phyloP scores from a whole-genome alignment of 1,140 invertebrate genomes.

The Acromyrmex echinatior region DNA sequence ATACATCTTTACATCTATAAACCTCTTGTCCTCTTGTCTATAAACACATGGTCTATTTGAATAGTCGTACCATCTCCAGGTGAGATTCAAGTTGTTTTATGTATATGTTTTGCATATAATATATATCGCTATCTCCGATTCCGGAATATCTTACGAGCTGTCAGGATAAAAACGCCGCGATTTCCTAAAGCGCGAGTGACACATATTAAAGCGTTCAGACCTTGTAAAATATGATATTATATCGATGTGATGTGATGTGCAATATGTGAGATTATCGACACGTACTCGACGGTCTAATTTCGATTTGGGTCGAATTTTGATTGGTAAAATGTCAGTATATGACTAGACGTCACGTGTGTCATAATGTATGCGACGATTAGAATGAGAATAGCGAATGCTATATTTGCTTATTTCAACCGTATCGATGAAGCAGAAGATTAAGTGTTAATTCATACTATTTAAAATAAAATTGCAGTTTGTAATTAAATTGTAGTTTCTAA shows the following conservation, averaged over 20 bases:
- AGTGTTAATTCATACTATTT: background rate
- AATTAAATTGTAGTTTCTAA: background rate
- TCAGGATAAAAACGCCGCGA: slow-evolving; percentile 42
- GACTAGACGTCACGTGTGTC: slow-evolving; percentile 18
- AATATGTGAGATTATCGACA: slow-evolving; percentile 58
- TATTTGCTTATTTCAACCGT: background rate
- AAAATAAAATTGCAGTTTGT: background rate
- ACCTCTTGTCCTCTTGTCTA: too few relatives aligned
- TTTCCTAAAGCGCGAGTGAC: slow-evolving; percentile 36
- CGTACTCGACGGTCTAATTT: slow-evolving; percentile 44
- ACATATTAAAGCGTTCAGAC: slow-evolving; percentile 41
- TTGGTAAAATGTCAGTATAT: slow-evolving; percentile 50
- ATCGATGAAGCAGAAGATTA: background rate
- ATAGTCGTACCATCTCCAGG: too few relatives aligned
- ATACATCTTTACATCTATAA: too few relatives aligned
- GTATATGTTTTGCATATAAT: too few relatives aligned
- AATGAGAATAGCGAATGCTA: slow-evolving; percentile 25
- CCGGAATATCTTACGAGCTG: slow-evolving; percentile 44
- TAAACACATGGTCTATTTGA: too few relatives aligned
- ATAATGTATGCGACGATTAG: slow-evolving; percentile 35
- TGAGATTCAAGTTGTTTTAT: too few relatives aligned
- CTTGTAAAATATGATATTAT: slow-evolving; percentile 44
- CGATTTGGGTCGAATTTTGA: slow-evolving; percentile 56
- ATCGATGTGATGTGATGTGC: slow-evolving; percentile 40
- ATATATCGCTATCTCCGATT: slow-evolving; percentile 20